phyloP scores from a whole-genome alignment of 2,888 invertebrate species.

The Protophormia terraenovae region DNA sequence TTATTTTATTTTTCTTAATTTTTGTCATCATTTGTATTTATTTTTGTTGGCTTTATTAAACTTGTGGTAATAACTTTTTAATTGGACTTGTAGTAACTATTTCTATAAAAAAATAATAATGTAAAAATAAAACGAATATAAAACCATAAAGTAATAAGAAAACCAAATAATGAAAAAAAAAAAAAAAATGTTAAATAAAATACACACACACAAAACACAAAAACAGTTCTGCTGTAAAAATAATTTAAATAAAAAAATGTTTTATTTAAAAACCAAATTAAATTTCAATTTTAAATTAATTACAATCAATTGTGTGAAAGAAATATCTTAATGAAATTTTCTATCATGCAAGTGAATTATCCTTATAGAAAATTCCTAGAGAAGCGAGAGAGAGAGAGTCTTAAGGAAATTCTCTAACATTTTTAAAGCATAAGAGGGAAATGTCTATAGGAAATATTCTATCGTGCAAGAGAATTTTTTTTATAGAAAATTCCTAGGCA shows the following conservation, averaged over 20 bases:
- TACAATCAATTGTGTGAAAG: no score
- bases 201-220: neutral
- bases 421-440: no score
- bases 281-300: neutral
- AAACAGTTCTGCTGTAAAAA: constrained; percentile 53
- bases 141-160: constrained; percentile 25
- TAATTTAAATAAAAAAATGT: constrained; percentile 33
- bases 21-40: neutral
- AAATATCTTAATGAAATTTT: no score
- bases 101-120: constrained; percentile 41
- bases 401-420: no score
- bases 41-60: constrained; percentile 7
- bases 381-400: no score
- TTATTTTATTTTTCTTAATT: neutral
- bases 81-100: constrained; percentile 17
- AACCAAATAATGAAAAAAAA: constrained; percentile 45
- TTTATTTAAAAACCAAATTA: constrained; percentile 7
- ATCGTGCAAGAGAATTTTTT: no score
- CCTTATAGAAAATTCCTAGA: no score
- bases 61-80: neutral
- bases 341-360: no score
- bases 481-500: no score
- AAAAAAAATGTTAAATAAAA: constrained; percentile 39
- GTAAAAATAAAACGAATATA: constrained; percentile 29
- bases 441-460: no score